Percentiles rank a stretch among this genome's conserved stretches.
phyloP scores from a whole-genome alignment of 2,888 invertebrate genomes.

The Drosophila monieri region DNA sequence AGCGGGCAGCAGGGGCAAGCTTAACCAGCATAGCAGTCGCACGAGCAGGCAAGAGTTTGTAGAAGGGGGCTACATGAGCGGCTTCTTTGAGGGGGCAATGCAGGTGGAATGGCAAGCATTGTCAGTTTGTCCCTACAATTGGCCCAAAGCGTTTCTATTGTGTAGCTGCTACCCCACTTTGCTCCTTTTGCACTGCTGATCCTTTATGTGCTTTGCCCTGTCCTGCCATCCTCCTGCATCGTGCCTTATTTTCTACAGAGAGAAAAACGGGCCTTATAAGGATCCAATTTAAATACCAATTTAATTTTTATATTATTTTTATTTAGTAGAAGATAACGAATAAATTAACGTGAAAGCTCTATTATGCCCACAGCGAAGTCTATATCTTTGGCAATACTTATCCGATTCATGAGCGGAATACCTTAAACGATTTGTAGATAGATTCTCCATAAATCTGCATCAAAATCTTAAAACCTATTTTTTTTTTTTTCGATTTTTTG shows the following conservation, averaged over 20 bases:
- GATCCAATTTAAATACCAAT: background rate
- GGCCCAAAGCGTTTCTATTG: conserved; percentile 58
- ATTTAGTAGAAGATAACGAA: no score
- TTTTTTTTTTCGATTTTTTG: no score
- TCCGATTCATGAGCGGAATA: no score
- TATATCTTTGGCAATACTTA: no score
- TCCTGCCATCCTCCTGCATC: background rate
- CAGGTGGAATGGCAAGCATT: conserved; percentile 38
- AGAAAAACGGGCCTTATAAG: background rate
- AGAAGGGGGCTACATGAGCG: background rate
- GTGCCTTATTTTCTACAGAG: background rate
- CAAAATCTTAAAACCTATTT: no score
- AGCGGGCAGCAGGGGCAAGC: background rate
- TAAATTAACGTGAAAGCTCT: no score
- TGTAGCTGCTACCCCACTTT: conserved; percentile 26
- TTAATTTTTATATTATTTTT: background rate
- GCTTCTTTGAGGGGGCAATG: conserved; percentile 18
- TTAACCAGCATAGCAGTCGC: conserved; percentile 32
- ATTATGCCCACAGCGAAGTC: no score
- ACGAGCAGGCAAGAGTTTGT: conserved; percentile 11
- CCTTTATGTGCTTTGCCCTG: conserved; percentile 9
- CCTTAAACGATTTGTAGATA: no score
- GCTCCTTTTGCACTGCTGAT: background rate
- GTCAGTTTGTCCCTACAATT: conserved; percentile 49
- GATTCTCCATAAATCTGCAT: no score